Evolutionary conservation across 2,113 vertebrate genomes (phyloP).

Genomic region (Brachirus orientalis): DNA sequence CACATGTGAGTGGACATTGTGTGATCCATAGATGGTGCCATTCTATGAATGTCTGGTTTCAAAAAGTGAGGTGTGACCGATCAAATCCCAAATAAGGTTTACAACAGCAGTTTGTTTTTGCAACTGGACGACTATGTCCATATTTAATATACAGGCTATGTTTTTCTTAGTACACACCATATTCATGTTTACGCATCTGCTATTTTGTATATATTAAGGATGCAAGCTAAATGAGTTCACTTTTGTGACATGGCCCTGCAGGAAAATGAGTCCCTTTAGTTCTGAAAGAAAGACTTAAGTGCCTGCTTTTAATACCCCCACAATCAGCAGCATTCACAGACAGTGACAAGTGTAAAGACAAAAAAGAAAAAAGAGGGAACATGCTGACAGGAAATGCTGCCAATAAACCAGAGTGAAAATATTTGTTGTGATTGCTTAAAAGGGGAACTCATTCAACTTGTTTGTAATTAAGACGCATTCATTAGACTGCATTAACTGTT

Average conservation of each 20-base stretch:
- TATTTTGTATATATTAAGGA: neutral
- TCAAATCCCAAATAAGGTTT: too few relatives aligned
- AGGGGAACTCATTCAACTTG: neutral
- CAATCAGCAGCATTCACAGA: slow-evolving; percentile 17
- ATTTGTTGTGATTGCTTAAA: too few relatives aligned
- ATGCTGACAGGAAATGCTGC: slow-evolving; percentile 11
- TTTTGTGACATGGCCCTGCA: too few relatives aligned
- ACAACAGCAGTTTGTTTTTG: too few relatives aligned
- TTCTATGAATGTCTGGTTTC: too few relatives aligned
- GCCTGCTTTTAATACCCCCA: neutral
- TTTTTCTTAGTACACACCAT: neutral
- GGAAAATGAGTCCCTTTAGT: too few relatives aligned
- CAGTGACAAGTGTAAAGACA: slow-evolving; percentile 13
- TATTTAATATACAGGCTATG: too few relatives aligned
- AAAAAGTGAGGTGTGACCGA: too few relatives aligned
- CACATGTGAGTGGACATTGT: too few relatives aligned
- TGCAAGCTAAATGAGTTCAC: slow-evolving; percentile 14
- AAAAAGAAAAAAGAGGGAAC: neutral
- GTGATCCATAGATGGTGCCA: too few relatives aligned
- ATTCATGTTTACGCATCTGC: neutral
- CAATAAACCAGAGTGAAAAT: slow-evolving; percentile 1
- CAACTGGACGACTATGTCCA: too few relatives aligned
- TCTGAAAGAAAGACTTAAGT: slow-evolving; percentile 3
- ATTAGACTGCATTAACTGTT: slow-evolving; percentile 14
- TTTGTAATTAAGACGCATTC: slow-evolving; percentile 24